phyloP scores from a whole-genome alignment of 2,113 vertebrate genomes.

The Lophura nycthemera region DNA sequence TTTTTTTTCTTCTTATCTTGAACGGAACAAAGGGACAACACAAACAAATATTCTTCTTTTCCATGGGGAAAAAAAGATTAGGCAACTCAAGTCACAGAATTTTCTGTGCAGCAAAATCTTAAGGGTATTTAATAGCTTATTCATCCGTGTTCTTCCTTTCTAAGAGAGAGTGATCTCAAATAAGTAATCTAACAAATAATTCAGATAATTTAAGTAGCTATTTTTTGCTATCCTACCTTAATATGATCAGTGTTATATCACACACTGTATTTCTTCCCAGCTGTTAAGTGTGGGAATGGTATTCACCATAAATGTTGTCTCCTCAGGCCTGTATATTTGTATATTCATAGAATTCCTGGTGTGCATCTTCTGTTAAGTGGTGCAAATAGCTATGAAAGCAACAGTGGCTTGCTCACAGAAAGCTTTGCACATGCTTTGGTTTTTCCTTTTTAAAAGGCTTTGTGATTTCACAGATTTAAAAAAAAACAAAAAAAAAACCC shows the following conservation, averaged over 20 bases:
- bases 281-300: background rate
- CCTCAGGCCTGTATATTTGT: constrained; percentile 10
- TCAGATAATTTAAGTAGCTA: background rate
- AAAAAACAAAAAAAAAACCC: background rate
- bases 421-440: constrained; percentile 17
- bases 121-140: constrained; percentile 55
- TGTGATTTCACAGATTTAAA: background rate
- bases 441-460: constrained; percentile 29
- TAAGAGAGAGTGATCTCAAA: constrained; percentile 9
- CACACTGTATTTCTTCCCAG: background rate
- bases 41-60: constrained; percentile 33
- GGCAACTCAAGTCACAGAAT: constrained; percentile 1
- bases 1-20: background rate
- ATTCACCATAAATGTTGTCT: constrained; percentile 1
- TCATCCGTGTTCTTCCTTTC: constrained; percentile 42
- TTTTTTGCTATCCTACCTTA: constrained; percentile 5
- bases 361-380: constrained; percentile 49
- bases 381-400: constrained; percentile 47
- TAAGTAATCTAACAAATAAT: constrained; percentile 20
- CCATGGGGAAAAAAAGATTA: background rate
- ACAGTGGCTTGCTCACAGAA: constrained; percentile 32
- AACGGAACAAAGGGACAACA: background rate
- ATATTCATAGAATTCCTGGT: constrained; percentile 59
- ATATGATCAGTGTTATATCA: background rate
- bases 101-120: constrained; percentile 19